Percentiles rank a stretch among this genome's conserved stretches.
These are phyloP conservation scores for Cryptomyrus ogoouensis DNA, from an alignment of 2,113 vertebrate genomes.

Conservation along the genomic window DNA sequence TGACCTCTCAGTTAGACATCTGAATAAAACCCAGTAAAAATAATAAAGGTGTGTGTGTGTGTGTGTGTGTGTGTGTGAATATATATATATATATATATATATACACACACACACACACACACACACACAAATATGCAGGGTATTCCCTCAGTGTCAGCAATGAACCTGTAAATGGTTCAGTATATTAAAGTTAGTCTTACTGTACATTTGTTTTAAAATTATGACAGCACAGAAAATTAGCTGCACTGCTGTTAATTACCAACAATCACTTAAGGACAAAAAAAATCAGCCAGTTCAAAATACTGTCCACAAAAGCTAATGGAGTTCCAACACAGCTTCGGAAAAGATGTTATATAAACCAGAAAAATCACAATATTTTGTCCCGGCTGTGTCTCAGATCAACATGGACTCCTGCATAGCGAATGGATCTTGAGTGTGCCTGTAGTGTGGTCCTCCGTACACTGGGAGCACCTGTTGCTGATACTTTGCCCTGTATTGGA, in stretches of 20 bases:
- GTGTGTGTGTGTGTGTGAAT: neutral
- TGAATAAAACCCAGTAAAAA: slow-evolving; percentile 48
- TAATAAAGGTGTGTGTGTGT: slow-evolving; percentile 34
- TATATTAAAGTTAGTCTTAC: slow-evolving; percentile 19
- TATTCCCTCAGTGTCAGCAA: neutral
- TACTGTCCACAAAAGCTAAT: neutral
- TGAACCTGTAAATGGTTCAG: neutral
- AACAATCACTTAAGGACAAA: slow-evolving; percentile 33
- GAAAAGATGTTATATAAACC: slow-evolving; percentile 24
- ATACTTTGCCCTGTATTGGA: slow-evolving; percentile 65
- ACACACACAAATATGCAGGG: neutral
- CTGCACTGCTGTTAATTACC: slow-evolving; percentile 44
- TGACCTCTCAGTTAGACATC: slow-evolving; percentile 47
- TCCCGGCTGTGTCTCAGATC: slow-evolving; percentile 61
- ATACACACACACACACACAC: neutral
- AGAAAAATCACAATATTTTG: slow-evolving; percentile 28
- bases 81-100: too few species aligned
- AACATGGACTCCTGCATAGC: slow-evolving; percentile 86
- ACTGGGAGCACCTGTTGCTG: slow-evolving; percentile 59
- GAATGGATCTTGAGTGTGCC: slow-evolving; percentile 75
- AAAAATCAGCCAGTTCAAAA: slow-evolving; percentile 32
- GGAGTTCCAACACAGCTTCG: neutral
- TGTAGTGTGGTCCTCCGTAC: slow-evolving; percentile 67
- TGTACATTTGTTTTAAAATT: slow-evolving; percentile 42
- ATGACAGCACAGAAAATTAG: slow-evolving; percentile 30